These are phyloP conservation scores for Hozukius guyotensis DNA, from an alignment of 2,797 vertebrate genomes.

Conservation along the genomic window DNA sequence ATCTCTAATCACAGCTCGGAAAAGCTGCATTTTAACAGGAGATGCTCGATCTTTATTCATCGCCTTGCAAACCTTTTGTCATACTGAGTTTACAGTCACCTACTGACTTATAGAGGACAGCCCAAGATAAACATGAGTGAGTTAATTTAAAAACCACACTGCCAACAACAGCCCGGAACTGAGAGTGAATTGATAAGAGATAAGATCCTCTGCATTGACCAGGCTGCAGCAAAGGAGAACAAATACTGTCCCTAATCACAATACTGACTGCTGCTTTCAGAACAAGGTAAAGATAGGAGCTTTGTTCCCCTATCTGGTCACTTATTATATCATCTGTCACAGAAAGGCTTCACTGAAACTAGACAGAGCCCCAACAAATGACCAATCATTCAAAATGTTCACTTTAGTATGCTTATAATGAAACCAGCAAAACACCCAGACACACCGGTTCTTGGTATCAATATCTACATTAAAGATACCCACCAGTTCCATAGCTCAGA, in stretches of 20 bases:
- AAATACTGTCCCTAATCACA: background rate
- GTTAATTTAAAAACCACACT: background rate
- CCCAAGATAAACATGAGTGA: constrained; percentile 5
- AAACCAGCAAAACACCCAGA: background rate
- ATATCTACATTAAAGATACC: constrained; percentile 12
- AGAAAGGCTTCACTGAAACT: background rate
- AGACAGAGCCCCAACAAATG: background rate
- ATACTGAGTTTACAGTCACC: background rate
- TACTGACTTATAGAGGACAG: background rate
- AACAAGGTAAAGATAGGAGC: background rate
- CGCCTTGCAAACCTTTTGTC: background rate
- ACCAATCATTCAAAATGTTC: background rate
- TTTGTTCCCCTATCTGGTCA: background rate
- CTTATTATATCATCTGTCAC: background rate
- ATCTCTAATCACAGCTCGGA: background rate
- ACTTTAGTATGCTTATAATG: background rate
- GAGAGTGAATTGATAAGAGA: constrained; percentile 3
- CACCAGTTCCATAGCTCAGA: constrained; percentile 93
- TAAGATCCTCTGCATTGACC: background rate
- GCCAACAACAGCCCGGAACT: background rate
- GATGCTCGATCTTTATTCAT: background rate
- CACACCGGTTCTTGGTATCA: background rate
- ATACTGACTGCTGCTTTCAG: background rate
- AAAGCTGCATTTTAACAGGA: background rate
- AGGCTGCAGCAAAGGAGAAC: constrained; percentile 7